Conservation (phyloP, 2,113 vertebrate species). For the Clarias gariepinus region DNA sequence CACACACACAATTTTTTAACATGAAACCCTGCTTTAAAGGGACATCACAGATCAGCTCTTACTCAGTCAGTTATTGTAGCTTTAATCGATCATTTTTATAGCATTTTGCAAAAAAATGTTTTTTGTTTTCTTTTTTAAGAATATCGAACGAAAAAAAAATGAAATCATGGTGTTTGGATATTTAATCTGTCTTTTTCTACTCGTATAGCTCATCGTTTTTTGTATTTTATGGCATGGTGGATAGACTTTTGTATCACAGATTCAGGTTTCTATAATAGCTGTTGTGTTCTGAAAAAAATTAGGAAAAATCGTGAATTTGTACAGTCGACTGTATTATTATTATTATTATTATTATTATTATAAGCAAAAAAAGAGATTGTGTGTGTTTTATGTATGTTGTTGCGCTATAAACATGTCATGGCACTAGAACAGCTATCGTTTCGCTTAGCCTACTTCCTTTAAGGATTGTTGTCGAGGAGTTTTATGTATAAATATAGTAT, state of each 20-base stretch:
- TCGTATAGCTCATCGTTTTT: slow-evolving; percentile 98
- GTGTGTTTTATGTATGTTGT: slow-evolving; percentile 98
- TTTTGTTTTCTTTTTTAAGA: slow-evolving; percentile 58
- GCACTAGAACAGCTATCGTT: slow-evolving; percentile 95
- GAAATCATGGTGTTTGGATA: slow-evolving; percentile 97
- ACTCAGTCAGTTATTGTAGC: slow-evolving; percentile 87
- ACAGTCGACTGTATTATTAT: slow-evolving; percentile 95
- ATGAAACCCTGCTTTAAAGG: slow-evolving; percentile 1
- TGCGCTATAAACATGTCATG: slow-evolving; percentile 89
- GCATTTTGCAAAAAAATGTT: slow-evolving; percentile 85
- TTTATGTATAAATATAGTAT: slow-evolving; percentile 63
- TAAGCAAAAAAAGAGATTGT: slow-evolving; percentile 91
- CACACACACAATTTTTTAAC: slow-evolving; percentile 61
- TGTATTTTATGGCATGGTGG: slow-evolving; percentile 99
- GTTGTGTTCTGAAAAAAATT: slow-evolving; percentile 89
- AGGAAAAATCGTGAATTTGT: slow-evolving; percentile 91
- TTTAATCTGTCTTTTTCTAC: slow-evolving; percentile 97
- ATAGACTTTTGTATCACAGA: slow-evolving; percentile 98
- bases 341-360: slow-evolving; percentile 61
- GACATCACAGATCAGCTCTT: background rate
- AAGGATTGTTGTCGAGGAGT: slow-evolving; percentile 93
- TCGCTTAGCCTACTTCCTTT: slow-evolving; percentile 73
- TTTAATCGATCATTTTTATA: slow-evolving; percentile 93
- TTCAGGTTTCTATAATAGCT: slow-evolving; percentile 95
- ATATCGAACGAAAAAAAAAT: background rate